Evolutionary conservation across 2,113 vertebrate species (phyloP), one percentile per base, ranked within the genome.

Genomic region (Monopterus albus): DNA sequence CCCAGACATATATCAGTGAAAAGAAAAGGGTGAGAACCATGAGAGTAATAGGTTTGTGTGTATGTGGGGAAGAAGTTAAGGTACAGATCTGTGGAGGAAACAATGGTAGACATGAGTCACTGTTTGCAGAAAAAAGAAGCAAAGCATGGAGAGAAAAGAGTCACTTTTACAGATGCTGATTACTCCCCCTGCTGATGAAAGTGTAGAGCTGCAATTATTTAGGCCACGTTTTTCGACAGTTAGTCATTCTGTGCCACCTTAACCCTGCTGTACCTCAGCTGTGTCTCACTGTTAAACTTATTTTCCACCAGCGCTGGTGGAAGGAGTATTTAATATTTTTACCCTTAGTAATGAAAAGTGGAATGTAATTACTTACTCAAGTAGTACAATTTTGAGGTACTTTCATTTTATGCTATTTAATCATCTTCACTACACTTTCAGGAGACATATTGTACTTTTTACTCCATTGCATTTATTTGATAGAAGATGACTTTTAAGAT

Each of bases 41-140:
- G 29, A 26, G 29, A 4, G 43, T 47, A 2, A 2, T 2, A 15
- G n/a, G 50, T 14, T 67, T 50, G n/a, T n/a, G n/a, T n/a, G n/a
- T 35, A 58, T 46, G 56, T 69, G 52, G 42, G 17, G 70, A 61
- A 62, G 18, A 79, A 23, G 47, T 64, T 31, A 47, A 55, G 45
- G 63, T 29, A 23, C 65, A 71, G 59, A 51, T 51, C 42, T 80
- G 66, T 59, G 72, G 55, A 79, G 64, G 69, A 64, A 81, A 72
- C 62, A 78, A 61, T 49, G 82, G 86, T 68, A 83, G 57, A 80
- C 63, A 84, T 91, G 89, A 91, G 70, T 91, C 88, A 89, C 79
- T 20, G 58, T 61, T 64, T 76, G 67, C 55, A 50, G 2, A 13
- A 18, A 31, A 31, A 31, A 31, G 42, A 53, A 28, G 11, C 43